Percentiles rank a stretch among this genome's conserved stretches.
Evolutionary conservation across 1,140 invertebrate genomes (phyloP).

Genomic region (Metopolophium dirhodum): DNA sequence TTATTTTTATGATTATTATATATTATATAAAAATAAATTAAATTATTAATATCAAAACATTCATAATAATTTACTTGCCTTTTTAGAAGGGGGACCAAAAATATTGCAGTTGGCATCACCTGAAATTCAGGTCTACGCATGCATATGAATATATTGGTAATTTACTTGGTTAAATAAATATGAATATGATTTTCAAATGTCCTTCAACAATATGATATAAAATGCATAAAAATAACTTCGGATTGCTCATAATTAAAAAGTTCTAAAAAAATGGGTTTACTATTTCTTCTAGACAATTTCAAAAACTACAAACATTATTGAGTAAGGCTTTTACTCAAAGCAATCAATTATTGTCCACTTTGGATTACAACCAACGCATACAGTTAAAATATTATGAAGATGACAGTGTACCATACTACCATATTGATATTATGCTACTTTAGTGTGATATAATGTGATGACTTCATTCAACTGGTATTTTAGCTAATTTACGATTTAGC

Average conservation of each 20-base stretch:
- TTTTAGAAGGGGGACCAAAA: too few species aligned
- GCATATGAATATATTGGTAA: background rate
- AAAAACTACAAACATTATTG: background rate
- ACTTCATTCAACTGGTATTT: background rate
- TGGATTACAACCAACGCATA: too few species aligned
- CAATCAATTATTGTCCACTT: too few species aligned
- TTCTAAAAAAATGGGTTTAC: background rate
- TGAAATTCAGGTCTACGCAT: background rate
- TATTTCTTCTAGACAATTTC: background rate
- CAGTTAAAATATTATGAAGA: background rate
- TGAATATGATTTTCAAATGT: background rate
- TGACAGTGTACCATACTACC: background rate
- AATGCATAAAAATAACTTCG: too few species aligned
- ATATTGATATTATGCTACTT: too few species aligned
- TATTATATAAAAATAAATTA: too few species aligned
- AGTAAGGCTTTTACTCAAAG: background rate
- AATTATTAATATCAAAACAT: background rate
- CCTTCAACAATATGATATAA: background rate
- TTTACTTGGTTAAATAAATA: background rate
- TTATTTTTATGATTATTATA: background rate
- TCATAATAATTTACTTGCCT: background rate
- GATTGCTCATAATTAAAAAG: background rate
- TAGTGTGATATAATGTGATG: too few species aligned
- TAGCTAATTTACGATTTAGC: background rate
- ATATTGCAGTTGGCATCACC: too few species aligned